Conservation (phyloP, 2,888 invertebrate genomes). For the Pyrrhosoma nymphula region DNA sequence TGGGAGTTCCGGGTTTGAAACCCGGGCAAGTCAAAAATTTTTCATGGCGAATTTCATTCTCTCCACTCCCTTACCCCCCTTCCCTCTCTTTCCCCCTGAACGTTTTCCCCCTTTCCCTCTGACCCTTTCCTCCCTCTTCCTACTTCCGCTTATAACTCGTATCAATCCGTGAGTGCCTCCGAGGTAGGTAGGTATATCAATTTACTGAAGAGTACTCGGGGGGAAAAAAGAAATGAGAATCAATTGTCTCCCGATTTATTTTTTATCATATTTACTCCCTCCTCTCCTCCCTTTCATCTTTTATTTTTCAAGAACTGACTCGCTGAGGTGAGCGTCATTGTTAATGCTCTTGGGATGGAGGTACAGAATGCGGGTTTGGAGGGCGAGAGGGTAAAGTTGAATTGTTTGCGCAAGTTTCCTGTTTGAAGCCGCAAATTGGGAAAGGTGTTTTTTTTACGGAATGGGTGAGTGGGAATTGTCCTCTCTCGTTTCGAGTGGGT, state of each 20-base stretch:
- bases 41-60: no score
- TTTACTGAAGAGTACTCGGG: neutral
- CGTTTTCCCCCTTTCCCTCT: neutral
- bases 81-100: neutral
- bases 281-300: neutral
- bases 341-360: neutral
- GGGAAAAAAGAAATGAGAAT: neutral
- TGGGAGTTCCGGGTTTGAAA: no score
- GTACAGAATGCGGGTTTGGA: neutral
- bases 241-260: neutral
- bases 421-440: conserved; percentile 19
- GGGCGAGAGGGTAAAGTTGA: neutral
- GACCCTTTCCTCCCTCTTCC: neutral
- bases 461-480: conserved; percentile 11
- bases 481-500: neutral
- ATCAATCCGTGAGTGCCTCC: neutral
- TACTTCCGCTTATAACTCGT: neutral
- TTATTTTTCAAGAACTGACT: neutral
- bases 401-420: neutral
- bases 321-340: neutral
- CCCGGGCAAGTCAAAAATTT: no score
- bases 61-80: neutral
- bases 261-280: neutral
- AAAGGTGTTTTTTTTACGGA: neutral
- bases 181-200: neutral